Base-by-base conservation (phyloP, 1,140 invertebrate genomes). In the Papilio dardanus region DNA sequence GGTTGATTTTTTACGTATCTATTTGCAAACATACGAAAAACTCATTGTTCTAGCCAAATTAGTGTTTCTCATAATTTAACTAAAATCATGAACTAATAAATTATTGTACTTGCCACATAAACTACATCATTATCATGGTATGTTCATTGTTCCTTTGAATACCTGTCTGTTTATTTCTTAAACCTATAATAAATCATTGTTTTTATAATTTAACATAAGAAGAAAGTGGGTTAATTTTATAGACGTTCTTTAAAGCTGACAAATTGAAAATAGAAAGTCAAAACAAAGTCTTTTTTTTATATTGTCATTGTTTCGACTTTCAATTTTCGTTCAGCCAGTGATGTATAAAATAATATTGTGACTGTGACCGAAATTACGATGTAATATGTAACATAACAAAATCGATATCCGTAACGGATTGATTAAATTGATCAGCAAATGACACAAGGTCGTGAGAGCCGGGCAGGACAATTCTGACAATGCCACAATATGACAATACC, bases 371-470 rank as follows among this genome's bases (percentile, higher is more conserved):
- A 33, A 35, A 69, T 37, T 12, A 69, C 12, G 30, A 33, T 69
- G 12, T 35, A 62, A 62, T 62, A 40, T 69, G 19, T 69, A 42
- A 7, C 33, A 68, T 40, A 40, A 19, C 19, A 40, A 6, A 40
- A 67, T 35, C 50, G 50, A 68, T 68, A 40, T 68, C 66, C 35
- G 67, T 42, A 69, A 21, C 21, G 35, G 33, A 42, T 69, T 37
- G 67, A 14, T 19, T 10, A 12, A 28, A 35, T 16, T n/a, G n/a
- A 67, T 69, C 19, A 19, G 33, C 1, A 19, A 40, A 35, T 40
- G 19, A 0, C 35, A 16, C 67, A 42, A 69, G 67, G 67, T 35
- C 67, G 14, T 69, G 67, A 37, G 67, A 62, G 54, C 50, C 8
- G 50, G n/a, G 10, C 54, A 28, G 24, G 21, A 58, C 50, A 58